Percentiles rank a stretch among this genome's conserved stretches.
These are phyloP conservation scores for Saturnia pavonia DNA, from an alignment of 2,888 invertebrate species.

Conservation along the genomic window DNA sequence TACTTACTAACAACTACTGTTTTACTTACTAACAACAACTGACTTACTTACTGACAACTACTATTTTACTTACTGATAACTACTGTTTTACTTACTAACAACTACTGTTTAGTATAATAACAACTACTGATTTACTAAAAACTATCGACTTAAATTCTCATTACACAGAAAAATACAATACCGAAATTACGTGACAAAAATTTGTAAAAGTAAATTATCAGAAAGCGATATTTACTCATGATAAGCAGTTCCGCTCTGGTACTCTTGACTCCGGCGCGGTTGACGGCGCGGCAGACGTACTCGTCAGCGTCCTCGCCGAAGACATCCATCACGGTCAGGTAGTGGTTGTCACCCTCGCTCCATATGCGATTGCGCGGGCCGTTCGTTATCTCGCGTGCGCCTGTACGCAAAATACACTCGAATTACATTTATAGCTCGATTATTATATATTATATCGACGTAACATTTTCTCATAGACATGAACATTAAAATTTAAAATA, in stretches of 20 bases:
- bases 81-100: too few relatives aligned
- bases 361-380: slow-evolving; percentile 96
- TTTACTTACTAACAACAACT: too few relatives aligned
- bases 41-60: too few relatives aligned
- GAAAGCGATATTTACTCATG: slow-evolving; percentile 87
- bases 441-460: too few relatives aligned
- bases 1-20: too few relatives aligned
- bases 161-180: neutral
- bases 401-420: slow-evolving; percentile 37
- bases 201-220: neutral
- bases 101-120: too few relatives aligned
- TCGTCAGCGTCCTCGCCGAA: slow-evolving; percentile 99
- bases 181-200: neutral
- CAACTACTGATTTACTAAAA: too few relatives aligned
- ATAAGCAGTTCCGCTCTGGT: slow-evolving; percentile 97
- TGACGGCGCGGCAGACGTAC: slow-evolving; percentile 97
- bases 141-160: too few relatives aligned
- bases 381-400: slow-evolving; percentile 96
- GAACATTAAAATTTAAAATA: too few relatives aligned
- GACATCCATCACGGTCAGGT: slow-evolving; percentile 94
- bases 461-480: too few relatives aligned
- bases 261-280: slow-evolving; percentile 96
- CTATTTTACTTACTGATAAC: too few relatives aligned
- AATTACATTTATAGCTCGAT: neutral
- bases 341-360: slow-evolving; percentile 94